Evolutionary conservation across 2,113 vertebrate species (phyloP).

Genomic region (Pterophyllum scalare): DNA sequence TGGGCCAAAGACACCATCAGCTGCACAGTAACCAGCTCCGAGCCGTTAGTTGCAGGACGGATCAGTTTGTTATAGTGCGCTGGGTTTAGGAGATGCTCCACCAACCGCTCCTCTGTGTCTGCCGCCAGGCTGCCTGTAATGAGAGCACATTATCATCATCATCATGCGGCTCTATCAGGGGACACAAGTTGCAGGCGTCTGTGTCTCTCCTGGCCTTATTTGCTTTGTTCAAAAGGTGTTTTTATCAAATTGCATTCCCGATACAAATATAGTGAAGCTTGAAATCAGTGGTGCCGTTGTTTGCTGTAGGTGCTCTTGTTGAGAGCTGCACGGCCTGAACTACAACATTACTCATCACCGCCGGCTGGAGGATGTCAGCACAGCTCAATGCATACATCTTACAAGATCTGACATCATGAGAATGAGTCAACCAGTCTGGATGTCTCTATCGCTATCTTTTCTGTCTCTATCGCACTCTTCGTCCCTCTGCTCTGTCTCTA

Average conservation of each 20-base stretch:
- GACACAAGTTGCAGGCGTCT: conserved; percentile 15
- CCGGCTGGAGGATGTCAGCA: conserved; percentile 49
- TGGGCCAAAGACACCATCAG: conserved; percentile 96
- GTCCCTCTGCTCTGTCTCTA: conserved; percentile 29
- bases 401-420: conserved; percentile 61
- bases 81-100: conserved; percentile 92
- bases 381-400: conserved; percentile 45
- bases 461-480: conserved; percentile 29
- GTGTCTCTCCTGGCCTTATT: conserved; percentile 24
- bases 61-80: conserved; percentile 96
- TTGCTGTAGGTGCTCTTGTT: not conserved
- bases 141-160: conserved; percentile 43
- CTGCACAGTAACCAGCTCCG: conserved; percentile 92
- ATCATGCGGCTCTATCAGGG: conserved; percentile 8
- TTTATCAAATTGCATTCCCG: not conserved
- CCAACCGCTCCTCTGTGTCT: conserved; percentile 93
- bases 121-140: conserved; percentile 84
- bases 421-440: conserved; percentile 64
- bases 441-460: conserved; percentile 50
- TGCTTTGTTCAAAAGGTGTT: conserved; percentile 1
- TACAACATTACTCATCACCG: conserved; percentile 57
- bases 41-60: conserved; percentile 93
- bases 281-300: not conserved
- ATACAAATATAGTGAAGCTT: not conserved
- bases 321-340: conserved; percentile 30